Evolutionary conservation across 2,113 vertebrate genomes (phyloP).

Genomic region (Ophthalmolycus amberensis): DNA sequence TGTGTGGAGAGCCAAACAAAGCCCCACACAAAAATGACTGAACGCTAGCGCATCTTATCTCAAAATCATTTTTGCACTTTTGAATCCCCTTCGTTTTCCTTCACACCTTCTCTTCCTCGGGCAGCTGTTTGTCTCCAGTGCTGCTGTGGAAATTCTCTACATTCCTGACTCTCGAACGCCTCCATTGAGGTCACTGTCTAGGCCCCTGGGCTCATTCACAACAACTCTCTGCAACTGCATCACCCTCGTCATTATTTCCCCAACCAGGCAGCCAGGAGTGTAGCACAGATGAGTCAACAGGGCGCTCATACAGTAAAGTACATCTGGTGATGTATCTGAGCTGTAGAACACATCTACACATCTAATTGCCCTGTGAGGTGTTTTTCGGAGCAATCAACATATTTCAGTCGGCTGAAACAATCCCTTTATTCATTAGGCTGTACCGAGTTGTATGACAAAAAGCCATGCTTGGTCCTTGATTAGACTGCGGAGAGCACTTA

Average conservation of each 20-base stretch:
- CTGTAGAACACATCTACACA: constrained; percentile 1
- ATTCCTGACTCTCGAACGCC: constrained; percentile 33
- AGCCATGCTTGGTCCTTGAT: constrained; percentile 53
- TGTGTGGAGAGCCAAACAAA: not conserved
- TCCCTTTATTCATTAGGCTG: constrained; percentile 50
- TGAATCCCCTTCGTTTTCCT: not conserved
- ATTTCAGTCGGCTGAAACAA: constrained; percentile 40
- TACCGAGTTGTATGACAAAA: constrained; percentile 37
- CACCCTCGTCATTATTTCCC: constrained; percentile 25
- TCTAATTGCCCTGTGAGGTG: constrained; percentile 26
- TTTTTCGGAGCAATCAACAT: constrained; percentile 46
- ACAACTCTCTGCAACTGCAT: constrained; percentile 1
- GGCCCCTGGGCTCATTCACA: constrained; percentile 23
- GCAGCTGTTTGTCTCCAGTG: constrained; percentile 33
- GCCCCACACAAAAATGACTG: not conserved
- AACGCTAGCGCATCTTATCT: not conserved
- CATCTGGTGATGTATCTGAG: constrained; percentile 15
- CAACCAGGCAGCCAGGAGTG: constrained; percentile 13
- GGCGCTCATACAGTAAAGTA: not conserved
- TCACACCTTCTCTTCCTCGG: constrained; percentile 19
- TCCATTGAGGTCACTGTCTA: constrained; percentile 41
- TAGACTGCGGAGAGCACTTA: constrained; percentile 62
- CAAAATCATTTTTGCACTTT: not conserved
- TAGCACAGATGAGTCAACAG: constrained; percentile 42
- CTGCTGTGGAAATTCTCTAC: constrained; percentile 49